Base-by-base conservation (phyloP, 2,113 vertebrate genomes). In the Rostratula benghalensis region DNA sequence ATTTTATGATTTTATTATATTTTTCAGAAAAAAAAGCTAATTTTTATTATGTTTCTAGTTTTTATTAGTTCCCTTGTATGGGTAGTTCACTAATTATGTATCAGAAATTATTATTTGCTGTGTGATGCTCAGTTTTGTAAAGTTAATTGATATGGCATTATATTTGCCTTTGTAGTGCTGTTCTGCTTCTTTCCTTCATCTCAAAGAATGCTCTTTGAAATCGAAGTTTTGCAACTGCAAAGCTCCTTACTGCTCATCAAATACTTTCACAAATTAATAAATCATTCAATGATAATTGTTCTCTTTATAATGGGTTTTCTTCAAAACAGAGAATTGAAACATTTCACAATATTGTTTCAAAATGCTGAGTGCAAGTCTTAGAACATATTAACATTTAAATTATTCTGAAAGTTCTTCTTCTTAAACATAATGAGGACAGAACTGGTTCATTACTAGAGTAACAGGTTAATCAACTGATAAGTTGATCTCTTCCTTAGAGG, bases 221-320 rank as follows among this genome's bases (percentile, higher is more conserved):
- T 35, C 27, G 31, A 57, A 1, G 48, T 92, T 13, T 45, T 88
- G 16, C 31, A 78, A 61, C 9, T 86, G 31, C 59, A 54, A 78
- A 93, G 31, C 18, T 16, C 6, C 15, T 87, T 61, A 37, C 23
- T 86, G n/a, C 16, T 53, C 10, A 50, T 93, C 18, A 94, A 94
- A 91, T 45, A 9, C 76, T 90, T 94, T 89, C 95, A 41, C 6
- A 97, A 96, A 95, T 94, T 95, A 92, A 89, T 88, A 96, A 96
- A 39, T 54, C 8, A 64, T 90, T 96, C 78, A 20, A 39, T 51
- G 3, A 1, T 83, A 94, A 92, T 83, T 94, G 28, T 22, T 77
- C 18, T 67, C 35, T 81, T 81, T 77, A 45, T 90, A 96, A 93
- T 71, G 23, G 19, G 9, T n/a, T 93, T 78, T 61, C 54, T 94